Evolutionary conservation across 2,888 invertebrate genomes (phyloP).

Genomic region (Cancer borealis): DNA sequence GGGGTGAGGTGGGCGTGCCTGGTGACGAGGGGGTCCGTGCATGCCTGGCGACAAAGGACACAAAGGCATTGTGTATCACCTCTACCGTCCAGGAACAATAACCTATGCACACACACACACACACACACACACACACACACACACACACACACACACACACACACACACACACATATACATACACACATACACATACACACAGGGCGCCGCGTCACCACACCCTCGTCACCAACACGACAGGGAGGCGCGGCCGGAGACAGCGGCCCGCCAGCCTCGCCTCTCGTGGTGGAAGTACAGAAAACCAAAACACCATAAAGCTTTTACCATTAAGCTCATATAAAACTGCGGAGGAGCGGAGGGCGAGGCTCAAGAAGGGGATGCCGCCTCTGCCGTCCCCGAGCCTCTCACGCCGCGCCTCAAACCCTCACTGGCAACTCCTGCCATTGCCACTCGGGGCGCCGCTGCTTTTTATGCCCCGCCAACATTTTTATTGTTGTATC

Average conservation of each 20-base stretch:
- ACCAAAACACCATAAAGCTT: slow-evolving; percentile 52
- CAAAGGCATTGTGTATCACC: slow-evolving; percentile 40
- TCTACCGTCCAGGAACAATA: slow-evolving; percentile 37
- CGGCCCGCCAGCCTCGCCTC: slow-evolving; percentile 21
- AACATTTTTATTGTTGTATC: slow-evolving; percentile 72
- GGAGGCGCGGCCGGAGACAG: slow-evolving; percentile 17
- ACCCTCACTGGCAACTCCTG: slow-evolving; percentile 52
- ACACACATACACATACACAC: not conserved
- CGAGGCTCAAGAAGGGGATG: slow-evolving; percentile 42
- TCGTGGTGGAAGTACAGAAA: slow-evolving; percentile 41
- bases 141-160: slow-evolving; percentile 30
- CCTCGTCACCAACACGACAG: not conserved
- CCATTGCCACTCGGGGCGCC: slow-evolving; percentile 63
- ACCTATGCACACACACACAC: slow-evolving; percentile 40
- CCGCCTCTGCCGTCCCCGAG: not conserved
- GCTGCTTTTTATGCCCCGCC: slow-evolving; percentile 58
- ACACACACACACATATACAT: not conserved
- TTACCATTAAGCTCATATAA: slow-evolving; percentile 51
- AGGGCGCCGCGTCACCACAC: slow-evolving; percentile 22
- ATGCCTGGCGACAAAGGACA: slow-evolving; percentile 37
- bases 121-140: slow-evolving; percentile 40
- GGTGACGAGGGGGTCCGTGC: slow-evolving; percentile 1
- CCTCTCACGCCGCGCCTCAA: slow-evolving; percentile 31
- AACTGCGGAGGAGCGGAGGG: slow-evolving; percentile 26
- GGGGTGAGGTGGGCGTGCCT: not conserved